Evolutionary conservation across 2,888 invertebrate genomes (phyloP), one percentile per base, ranked within the genome.

Genomic region (Machimus rusticus): DNA sequence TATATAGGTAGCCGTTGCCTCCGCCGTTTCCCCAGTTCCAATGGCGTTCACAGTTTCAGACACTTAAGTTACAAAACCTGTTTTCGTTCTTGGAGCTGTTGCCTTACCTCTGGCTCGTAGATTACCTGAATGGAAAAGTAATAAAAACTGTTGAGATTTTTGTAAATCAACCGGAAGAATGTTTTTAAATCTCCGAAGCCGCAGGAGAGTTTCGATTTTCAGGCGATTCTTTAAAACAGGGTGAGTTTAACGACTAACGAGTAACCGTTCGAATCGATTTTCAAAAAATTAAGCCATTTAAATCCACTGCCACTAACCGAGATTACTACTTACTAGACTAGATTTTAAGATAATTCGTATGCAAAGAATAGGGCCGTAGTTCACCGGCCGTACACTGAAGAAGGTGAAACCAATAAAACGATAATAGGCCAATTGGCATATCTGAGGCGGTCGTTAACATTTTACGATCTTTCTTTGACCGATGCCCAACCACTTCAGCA

Each of bases 21-120:
- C 51, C 81, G 31, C 14, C 55, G 28, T 55, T 81, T 81, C 16
- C 51, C 81, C 81, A 81, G 46, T 81, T 46, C 81, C 81, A 81
- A 81, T 39, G 51, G 81, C 55, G 81, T 81, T 78, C 78, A 78
- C 19, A 78, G 46, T 78, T 78, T 81, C 81, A 81, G 81, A 81
- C 81, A 55, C 51, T 51, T 34, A 51, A 81, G 81, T 55, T 55
- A 81, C 81, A 81, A 81, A 81, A 81, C 81, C 81, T 81, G 81
- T 81, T 81, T 81, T 28, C 23, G 31, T 81, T 81, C 81, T 55
- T 78, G 19, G 31, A 81, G 51, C 31, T 46, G 51, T 28, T 76
- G 19, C 55, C 55, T 81, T 81, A 81, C 81, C 55, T 81, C n/a
- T 34, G 51, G 51, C 23, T 81, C 34, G 81, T 81, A 81, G 81